Evolutionary conservation across 2,113 vertebrate genomes (phyloP), one percentile per base, ranked within the genome.

Genomic region (Thamnophis sirtalis): DNA sequence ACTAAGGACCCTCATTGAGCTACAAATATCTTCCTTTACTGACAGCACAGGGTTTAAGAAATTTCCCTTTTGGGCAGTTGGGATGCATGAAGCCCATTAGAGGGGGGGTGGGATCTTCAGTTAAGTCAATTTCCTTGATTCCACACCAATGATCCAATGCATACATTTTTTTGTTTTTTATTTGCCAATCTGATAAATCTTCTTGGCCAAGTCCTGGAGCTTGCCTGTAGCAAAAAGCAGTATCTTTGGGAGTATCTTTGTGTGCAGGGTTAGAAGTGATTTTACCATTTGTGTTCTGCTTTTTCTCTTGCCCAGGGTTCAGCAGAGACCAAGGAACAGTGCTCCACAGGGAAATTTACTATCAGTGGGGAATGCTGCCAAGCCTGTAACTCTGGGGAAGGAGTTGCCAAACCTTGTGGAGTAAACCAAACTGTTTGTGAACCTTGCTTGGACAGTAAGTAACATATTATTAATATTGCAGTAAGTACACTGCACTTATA

Each of bases 361-460:
- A 21, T 80, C 0, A 90, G 92, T 0, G 98, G 98, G 0, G 98
- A 99, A 87, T 99, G 99, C 97, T 99, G 99, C 94, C 93, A 89
- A 91, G 94, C 98, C 94, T 99, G 99, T 95, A 98, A 98, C 91
- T 97, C 98, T n/a, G 99, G 99, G 0, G 99, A 99, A 92, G 99
- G 99, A 0, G 97, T 99, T 92, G 94, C 96, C 93, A 97, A 96
- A 94, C 95, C 95, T 28, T 99, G 99, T 0, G 98, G 98, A 48
- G 95, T 92, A 73, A 98, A 97, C 91, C 99, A 99, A 97, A 99
- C 99, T 0, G 96, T 98, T 91, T 99, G 99, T 1, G 93, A 98
- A 93, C 98, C 98, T 94, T 99, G 99, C 96, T 95, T 99, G 96
- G 99, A 99, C 98, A 99, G 99, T 99, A 96, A 99, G 99, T 99